A percentile compares a stretch with the other conserved stretches of the same genome.
Conservation (phyloP, 1,140 invertebrate genomes). For the Calosoma granatense region DNA sequence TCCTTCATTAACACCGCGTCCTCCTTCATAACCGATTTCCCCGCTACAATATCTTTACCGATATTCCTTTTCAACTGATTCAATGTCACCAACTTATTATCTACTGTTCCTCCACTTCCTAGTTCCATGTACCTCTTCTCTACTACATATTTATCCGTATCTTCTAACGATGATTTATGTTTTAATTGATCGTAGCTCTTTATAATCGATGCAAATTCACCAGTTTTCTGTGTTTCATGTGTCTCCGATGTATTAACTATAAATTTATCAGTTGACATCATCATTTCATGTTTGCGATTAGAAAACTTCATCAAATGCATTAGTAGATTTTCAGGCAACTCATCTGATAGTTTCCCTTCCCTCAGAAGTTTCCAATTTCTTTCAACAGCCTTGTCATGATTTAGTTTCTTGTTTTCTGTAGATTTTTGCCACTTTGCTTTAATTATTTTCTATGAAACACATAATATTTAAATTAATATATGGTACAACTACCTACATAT, state of each 20-base stretch:
- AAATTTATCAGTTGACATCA: conserved; percentile 11
- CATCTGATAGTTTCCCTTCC: conserved; percentile 37
- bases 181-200: conserved; percentile 30
- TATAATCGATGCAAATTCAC: conserved; percentile 37
- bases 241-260: conserved; percentile 2
- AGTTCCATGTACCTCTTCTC: conserved; percentile 33
- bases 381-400: conserved; percentile 52
- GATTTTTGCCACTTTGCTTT: conserved; percentile 50
- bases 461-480: conserved; percentile 1
- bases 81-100: conserved; percentile 29
- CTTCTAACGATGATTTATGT: conserved; percentile 18
- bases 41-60: conserved; percentile 22
- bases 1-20: background rate
- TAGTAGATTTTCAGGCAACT: conserved; percentile 37
- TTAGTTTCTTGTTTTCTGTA: conserved; percentile 40
- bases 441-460: conserved; percentile 47
- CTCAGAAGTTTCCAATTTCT: conserved; percentile 56
- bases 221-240: background rate
- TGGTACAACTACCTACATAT: conserved; percentile 17
- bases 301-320: conserved; percentile 57
- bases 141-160: conserved; percentile 14
- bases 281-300: conserved; percentile 32
- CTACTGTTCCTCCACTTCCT: conserved; percentile 22
- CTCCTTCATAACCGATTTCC: conserved; percentile 12
- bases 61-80: conserved; percentile 25